phyloP scores from a whole-genome alignment of 2,888 invertebrate genomes.

The Pseudeuparius sepicola region DNA sequence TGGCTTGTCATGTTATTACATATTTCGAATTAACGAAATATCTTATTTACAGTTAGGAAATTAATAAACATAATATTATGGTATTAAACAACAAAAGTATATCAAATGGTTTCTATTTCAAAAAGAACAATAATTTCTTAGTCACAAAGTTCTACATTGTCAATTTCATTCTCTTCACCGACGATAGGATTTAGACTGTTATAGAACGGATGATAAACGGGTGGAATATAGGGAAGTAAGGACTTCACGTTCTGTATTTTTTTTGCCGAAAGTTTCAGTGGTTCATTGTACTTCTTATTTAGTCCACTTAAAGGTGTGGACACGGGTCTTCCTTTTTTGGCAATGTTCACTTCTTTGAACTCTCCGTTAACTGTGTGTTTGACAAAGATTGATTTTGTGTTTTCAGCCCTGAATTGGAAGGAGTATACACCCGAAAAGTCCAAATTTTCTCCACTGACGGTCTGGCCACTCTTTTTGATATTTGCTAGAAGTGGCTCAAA shows the following conservation, averaged over 20 bases:
- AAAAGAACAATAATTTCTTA: too few species aligned
- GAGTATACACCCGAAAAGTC: conserved; percentile 4
- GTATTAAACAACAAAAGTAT: too few species aligned
- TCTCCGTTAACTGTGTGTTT: conserved; percentile 4
- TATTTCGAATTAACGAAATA: too few species aligned
- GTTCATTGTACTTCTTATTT: conserved; percentile 8
- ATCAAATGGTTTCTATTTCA: too few species aligned
- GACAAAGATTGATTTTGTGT: conserved; percentile 2
- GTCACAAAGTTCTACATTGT: conserved; percentile 7
- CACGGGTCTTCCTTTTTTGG: conserved; percentile 8
- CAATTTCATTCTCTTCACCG: conserved; percentile 5
- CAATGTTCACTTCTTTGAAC: conserved; percentile 6
- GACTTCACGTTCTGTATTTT: conserved; percentile 11
- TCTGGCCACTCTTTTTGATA: background rate
- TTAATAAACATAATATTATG: too few species aligned
- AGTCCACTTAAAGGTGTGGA: conserved; percentile 5
- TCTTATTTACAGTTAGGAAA: too few species aligned
- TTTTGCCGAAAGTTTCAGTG: conserved; percentile 7
- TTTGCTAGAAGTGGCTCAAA: conserved; percentile 2
- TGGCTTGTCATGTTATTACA: too few species aligned
- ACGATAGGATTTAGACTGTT: conserved; percentile 8
- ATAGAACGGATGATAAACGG: conserved; percentile 10
- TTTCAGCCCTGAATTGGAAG: conserved; percentile 3
- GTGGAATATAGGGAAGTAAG: conserved; percentile 8
- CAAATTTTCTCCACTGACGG: background rate